A percentile compares a stretch with the other conserved stretches of the same genome.
These are phyloP conservation scores for Progne subis DNA, from an alignment of 2,113 vertebrate genomes.

Conservation along the genomic window DNA sequence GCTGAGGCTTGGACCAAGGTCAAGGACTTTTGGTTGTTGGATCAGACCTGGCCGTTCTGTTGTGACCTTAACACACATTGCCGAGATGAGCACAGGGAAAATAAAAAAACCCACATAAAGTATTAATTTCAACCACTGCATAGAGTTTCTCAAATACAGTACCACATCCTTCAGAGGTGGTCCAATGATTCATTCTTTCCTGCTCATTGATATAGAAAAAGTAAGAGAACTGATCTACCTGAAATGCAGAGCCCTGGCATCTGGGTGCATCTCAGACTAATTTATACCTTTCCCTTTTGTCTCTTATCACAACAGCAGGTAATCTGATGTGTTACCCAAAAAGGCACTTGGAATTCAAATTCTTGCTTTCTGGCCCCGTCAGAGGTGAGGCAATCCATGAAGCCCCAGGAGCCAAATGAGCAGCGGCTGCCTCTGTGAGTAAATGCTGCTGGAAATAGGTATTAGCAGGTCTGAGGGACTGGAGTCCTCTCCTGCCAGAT, in stretches of 20 bases:
- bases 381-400: background rate
- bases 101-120: background rate
- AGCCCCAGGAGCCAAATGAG: background rate
- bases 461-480: slow-evolving; percentile 18
- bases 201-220: background rate
- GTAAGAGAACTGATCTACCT: background rate
- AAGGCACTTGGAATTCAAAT: background rate
- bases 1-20: background rate
- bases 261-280: background rate
- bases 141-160: background rate
- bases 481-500: slow-evolving; percentile 12
- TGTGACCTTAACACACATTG: background rate
- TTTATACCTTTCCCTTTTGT: background rate
- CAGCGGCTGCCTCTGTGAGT: background rate
- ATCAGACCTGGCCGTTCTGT: background rate
- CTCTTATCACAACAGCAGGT: background rate
- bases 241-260: background rate
- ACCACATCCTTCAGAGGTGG: background rate
- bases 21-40: background rate
- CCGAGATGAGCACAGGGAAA: background rate
- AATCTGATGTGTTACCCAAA: background rate
- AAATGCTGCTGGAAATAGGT: slow-evolving; percentile 22
- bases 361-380: background rate
- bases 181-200: background rate
- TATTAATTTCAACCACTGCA: background rate